Conservation (phyloP, 1,140 invertebrate genomes). For the Drosophila ohnishii region DNA sequence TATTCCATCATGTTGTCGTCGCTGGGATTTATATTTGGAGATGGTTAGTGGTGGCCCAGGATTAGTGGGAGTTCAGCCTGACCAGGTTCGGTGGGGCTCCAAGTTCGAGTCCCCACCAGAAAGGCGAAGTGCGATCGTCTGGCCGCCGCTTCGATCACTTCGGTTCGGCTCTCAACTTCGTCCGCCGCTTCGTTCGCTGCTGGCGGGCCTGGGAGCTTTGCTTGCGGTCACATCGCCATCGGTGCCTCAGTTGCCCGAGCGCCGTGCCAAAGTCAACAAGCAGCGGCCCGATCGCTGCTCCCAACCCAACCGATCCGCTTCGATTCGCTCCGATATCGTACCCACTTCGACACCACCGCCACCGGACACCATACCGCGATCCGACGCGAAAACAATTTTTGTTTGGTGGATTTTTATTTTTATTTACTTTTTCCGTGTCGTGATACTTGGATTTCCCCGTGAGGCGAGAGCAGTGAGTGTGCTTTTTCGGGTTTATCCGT, state of each 20-base stretch:
- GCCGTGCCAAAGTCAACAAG: conserved; percentile 78
- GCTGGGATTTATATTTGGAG: neutral
- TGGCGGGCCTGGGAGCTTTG: conserved; percentile 52
- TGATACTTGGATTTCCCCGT: conserved; percentile 4
- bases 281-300: conserved; percentile 36
- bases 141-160: conserved; percentile 25
- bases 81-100: neutral
- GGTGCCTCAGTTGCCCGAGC: conserved; percentile 65
- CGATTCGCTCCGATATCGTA: conserved; percentile 8
- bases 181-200: conserved; percentile 8
- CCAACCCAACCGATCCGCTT: conserved; percentile 6
- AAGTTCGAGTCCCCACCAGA: neutral
- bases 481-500: conserved; percentile 16
- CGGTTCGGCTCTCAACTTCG: conserved; percentile 29
- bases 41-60: conserved; percentile 7
- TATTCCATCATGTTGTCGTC: conserved; percentile 71
- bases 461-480: conserved; percentile 22
- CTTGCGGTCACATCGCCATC: conserved; percentile 44
- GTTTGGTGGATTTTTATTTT: conserved; percentile 8
- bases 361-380: neutral
- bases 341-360: conserved; percentile 8
- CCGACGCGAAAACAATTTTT: conserved; percentile 16
- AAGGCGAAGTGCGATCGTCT: conserved; percentile 16
- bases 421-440: neutral
- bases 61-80: conserved; percentile 1